Percentiles rank a stretch among this genome's conserved stretches.
phyloP scores from a whole-genome alignment of 1,140 invertebrate genomes.

The Drosophila lini region DNA sequence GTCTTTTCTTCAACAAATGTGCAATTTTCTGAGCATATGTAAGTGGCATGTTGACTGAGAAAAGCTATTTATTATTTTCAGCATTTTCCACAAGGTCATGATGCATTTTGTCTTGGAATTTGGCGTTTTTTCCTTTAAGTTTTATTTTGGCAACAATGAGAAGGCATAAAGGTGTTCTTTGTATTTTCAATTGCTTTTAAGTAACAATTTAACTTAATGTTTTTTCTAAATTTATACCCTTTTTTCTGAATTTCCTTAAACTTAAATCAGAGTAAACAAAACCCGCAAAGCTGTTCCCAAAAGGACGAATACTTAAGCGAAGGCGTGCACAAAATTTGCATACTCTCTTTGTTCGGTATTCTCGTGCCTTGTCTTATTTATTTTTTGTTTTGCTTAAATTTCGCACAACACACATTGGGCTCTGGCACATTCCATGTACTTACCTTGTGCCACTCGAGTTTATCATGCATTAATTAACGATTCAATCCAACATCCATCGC shows the following conservation, averaged over 20 bases:
- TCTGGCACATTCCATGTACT: constrained; percentile 14
- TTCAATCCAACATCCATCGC: constrained; percentile 46
- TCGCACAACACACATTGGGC: constrained; percentile 7
- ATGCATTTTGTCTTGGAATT: constrained; percentile 15
- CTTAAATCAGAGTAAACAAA: neutral
- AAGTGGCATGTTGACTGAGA: constrained; percentile 37
- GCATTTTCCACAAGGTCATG: constrained; percentile 50
- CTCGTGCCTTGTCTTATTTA: constrained; percentile 2
- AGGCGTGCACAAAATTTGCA: constrained; percentile 27
- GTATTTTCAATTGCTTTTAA: neutral
- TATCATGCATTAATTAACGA: constrained; percentile 63
- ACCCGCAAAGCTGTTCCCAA: neutral
- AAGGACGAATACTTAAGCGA: neutral
- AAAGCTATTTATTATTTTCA: constrained; percentile 55
- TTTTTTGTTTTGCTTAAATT: constrained; percentile 6
- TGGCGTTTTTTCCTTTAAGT: constrained; percentile 16
- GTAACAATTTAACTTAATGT: neutral
- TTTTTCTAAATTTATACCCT: too few relatives aligned
- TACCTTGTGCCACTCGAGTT: constrained; percentile 15
- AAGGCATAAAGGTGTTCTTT: neutral
- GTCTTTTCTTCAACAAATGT: constrained; percentile 2
- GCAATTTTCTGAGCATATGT: constrained; percentile 47
- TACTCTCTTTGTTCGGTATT: constrained; percentile 21
- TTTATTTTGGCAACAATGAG: constrained; percentile 36
- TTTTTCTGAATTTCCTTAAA: neutral